Percentiles rank a stretch among this genome's conserved stretches.
These are phyloP conservation scores for Onthophagus sagittarius DNA, from an alignment of 2,888 invertebrate species.

Conservation along the genomic window DNA sequence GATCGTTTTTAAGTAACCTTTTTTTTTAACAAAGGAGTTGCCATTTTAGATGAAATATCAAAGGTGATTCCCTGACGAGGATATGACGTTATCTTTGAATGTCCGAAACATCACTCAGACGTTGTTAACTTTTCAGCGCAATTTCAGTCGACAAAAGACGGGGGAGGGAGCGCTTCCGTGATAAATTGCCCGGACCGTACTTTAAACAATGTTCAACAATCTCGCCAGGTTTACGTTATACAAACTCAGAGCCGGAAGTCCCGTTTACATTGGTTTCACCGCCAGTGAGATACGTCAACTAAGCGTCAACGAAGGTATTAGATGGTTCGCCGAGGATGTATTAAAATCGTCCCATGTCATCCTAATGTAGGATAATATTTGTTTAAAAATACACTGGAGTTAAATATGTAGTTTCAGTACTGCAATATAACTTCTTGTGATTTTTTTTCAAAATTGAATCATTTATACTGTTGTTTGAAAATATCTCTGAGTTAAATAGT, in stretches of 20 bases:
- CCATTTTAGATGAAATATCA: neutral
- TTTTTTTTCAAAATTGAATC: no score
- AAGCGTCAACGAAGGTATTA: neutral
- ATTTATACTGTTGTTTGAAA: neutral
- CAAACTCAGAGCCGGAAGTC: neutral
- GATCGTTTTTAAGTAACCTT: no score
- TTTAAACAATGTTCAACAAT: neutral
- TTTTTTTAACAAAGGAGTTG: no score
- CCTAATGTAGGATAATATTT: neutral
- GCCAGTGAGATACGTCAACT: neutral
- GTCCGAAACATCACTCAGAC: neutral
- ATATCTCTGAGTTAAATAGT: neutral
- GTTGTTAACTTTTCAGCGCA: neutral
- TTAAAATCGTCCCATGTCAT: neutral
- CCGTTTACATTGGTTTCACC: neutral
- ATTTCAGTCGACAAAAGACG: neutral
- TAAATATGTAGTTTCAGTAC: no score
- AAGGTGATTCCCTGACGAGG: neutral
- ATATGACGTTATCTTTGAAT: neutral
- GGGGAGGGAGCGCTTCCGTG: neutral
- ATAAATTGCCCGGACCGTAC: neutral
- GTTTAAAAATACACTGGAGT: neutral
- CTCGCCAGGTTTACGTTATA: neutral
- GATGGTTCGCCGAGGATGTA: neutral
- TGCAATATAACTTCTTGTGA: no score